These are phyloP conservation scores for Heterotis niloticus DNA, from an alignment of 2,113 vertebrate genomes.

Conservation along the genomic window DNA sequence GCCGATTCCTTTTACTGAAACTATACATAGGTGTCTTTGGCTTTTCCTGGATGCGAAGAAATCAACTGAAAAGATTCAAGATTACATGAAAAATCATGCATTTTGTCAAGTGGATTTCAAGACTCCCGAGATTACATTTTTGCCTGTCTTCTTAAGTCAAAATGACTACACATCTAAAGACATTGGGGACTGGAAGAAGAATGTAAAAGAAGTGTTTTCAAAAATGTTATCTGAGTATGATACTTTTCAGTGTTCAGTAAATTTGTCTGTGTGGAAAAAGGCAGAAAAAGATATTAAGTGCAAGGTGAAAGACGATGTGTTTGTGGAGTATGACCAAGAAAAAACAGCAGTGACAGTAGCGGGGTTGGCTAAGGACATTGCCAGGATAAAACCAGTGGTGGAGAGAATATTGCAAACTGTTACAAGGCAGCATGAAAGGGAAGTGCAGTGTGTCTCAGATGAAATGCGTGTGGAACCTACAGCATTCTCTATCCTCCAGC, in stretches of 20 bases:
- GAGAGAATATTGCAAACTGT: slow-evolving; percentile 45
- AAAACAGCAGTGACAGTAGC: slow-evolving; percentile 56
- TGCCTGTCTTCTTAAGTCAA: slow-evolving; percentile 56
- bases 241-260: slow-evolving; percentile 40
- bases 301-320: slow-evolving; percentile 40
- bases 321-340: slow-evolving; percentile 40
- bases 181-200: slow-evolving; percentile 62
- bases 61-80: slow-evolving; percentile 52
- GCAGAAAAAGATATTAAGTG: slow-evolving; percentile 47
- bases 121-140: slow-evolving; percentile 55
- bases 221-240: slow-evolving; percentile 56
- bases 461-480: slow-evolving; percentile 47
- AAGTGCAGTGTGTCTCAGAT: slow-evolving; percentile 55
- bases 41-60: slow-evolving; percentile 60
- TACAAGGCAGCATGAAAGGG: slow-evolving; percentile 52
- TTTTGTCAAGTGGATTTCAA: slow-evolving; percentile 64
- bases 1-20: slow-evolving; percentile 66
- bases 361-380: slow-evolving; percentile 59
- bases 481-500: slow-evolving; percentile 59
- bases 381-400: slow-evolving; percentile 44
- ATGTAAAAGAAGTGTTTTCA: slow-evolving; percentile 48
- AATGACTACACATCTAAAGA: slow-evolving; percentile 42
- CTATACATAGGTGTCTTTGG: slow-evolving; percentile 58
- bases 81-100: slow-evolving; percentile 61
- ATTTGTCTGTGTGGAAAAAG: slow-evolving; percentile 55